A percentile compares a stretch with the other conserved stretches of the same genome.
Evolutionary conservation across 2,113 vertebrate genomes (phyloP).

Genomic region (Marcusenius ussheri): DNA sequence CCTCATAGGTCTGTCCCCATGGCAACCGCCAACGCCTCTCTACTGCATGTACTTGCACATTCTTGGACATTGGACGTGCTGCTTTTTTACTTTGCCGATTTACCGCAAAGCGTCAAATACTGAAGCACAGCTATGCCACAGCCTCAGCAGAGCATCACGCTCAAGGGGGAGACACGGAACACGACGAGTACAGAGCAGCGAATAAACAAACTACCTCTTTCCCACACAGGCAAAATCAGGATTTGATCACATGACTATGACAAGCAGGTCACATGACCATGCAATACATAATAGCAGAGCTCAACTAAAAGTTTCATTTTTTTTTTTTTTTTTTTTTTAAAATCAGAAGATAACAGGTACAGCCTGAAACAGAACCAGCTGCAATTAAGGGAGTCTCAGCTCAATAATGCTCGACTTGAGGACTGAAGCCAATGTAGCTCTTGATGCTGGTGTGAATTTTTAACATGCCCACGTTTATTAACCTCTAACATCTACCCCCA

Average conservation of each 20-base stretch:
- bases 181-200: constrained; percentile 20
- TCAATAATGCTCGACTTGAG: background rate
- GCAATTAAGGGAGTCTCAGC: background rate
- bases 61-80: background rate
- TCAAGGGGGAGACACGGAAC: constrained; percentile 12
- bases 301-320: background rate
- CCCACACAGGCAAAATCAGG: background rate
- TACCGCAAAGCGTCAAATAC: background rate
- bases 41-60: constrained; percentile 28
- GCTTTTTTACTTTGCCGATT: constrained; percentile 23
- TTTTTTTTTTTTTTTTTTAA: background rate
- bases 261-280: background rate
- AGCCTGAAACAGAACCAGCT: background rate
- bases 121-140: background rate
- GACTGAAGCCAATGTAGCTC: constrained; percentile 18
- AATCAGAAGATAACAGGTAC: background rate
- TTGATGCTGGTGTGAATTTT: constrained; percentile 3
- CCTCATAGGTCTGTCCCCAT: constrained; percentile 48
- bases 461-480: background rate
- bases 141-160: background rate
- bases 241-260: background rate
- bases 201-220: background rate
- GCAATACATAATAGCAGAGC: background rate
- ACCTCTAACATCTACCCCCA: background rate
- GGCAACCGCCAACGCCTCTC: constrained; percentile 35